Percentiles rank a stretch among this genome's conserved stretches.
Evolutionary conservation across 1,140 invertebrate genomes (phyloP).

Genomic region (Antheraea pernyi): DNA sequence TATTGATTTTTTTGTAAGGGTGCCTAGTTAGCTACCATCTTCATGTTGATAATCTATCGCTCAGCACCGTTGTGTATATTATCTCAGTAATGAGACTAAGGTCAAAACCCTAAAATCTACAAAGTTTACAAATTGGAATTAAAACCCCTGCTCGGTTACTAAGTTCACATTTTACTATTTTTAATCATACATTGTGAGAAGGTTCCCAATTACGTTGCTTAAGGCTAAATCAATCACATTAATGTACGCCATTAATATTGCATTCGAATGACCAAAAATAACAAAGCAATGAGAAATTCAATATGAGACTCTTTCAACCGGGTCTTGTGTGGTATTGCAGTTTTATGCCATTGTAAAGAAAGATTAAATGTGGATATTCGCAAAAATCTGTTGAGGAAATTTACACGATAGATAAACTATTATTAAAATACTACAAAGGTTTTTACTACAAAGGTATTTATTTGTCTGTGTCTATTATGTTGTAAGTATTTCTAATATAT

Average conservation of each 20-base stretch:
- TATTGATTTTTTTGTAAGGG: too few relatives aligned
- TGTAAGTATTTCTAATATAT: too few relatives aligned
- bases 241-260: constrained; percentile 46
- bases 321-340: constrained; percentile 23
- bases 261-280: constrained; percentile 41
- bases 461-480: too few relatives aligned
- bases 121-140: too few relatives aligned
- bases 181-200: background rate
- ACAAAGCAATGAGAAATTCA: constrained; percentile 38
- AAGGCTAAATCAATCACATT: constrained; percentile 35
- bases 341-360: constrained; percentile 19
- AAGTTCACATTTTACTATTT: background rate
- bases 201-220: constrained; percentile 38
- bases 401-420: too few relatives aligned
- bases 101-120: too few relatives aligned
- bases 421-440: too few relatives aligned
- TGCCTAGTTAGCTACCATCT: too few relatives aligned
- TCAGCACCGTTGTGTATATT: too few relatives aligned
- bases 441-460: too few relatives aligned
- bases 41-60: too few relatives aligned
- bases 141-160: background rate
- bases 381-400: background rate
- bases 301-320: constrained; percentile 37
- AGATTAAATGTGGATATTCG: constrained; percentile 19
- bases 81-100: too few relatives aligned